phyloP scores from a whole-genome alignment of 2,113 vertebrate species.

The Melanerpes formicivorus region DNA sequence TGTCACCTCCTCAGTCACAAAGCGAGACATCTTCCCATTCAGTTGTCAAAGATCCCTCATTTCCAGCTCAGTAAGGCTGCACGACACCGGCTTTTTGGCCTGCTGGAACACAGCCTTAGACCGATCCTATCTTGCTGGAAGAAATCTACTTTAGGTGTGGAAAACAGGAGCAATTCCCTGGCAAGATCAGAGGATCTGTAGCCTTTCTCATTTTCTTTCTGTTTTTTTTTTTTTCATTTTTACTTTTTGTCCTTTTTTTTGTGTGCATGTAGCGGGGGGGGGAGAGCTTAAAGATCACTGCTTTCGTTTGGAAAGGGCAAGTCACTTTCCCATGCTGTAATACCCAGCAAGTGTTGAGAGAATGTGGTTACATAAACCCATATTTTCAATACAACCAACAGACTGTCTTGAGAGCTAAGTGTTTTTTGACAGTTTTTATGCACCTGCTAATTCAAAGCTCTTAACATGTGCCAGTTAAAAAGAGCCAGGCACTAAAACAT shows the following conservation, averaged over 20 bases:
- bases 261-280: neutral
- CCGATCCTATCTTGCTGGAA: neutral
- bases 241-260: neutral
- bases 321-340: conserved; percentile 70
- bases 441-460: conserved; percentile 86
- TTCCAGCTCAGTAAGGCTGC: neutral
- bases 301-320: conserved; percentile 55
- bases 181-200: conserved; percentile 22
- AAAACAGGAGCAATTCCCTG: conserved; percentile 37
- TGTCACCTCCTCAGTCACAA: conserved; percentile 3
- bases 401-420: conserved; percentile 84
- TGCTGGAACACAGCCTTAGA: neutral
- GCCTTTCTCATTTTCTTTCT: conserved; percentile 1
- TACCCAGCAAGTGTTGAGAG: conserved; percentile 75
- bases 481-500: conserved; percentile 83
- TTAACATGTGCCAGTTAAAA: conserved; percentile 86
- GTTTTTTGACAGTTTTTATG: conserved; percentile 85
- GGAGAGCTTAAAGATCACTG: conserved; percentile 19
- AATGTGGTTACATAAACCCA: conserved; percentile 76
- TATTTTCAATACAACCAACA: conserved; percentile 82
- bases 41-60: neutral
- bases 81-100: neutral
- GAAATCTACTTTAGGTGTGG: neutral
- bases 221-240: neutral
- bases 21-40: neutral